Conservation (phyloP, 30 jellyfish, hydroid and myxozoan genomes). For the Aurelia aurita region DNA sequence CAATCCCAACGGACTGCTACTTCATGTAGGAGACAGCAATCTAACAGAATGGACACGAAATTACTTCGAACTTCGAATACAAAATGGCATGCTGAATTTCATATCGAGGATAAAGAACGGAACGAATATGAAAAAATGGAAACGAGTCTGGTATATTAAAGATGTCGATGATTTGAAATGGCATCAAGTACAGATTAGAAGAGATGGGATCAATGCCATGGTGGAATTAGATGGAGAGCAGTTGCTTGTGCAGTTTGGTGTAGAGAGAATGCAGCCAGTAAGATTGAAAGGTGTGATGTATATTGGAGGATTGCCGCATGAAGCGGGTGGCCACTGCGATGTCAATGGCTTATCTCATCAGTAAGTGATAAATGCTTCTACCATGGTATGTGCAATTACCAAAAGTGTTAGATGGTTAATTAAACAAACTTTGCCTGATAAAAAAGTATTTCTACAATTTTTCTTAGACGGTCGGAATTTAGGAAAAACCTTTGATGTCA, state of each 20-base stretch:
- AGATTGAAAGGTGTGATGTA: constrained; percentile 47
- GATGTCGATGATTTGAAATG: constrained; percentile 67
- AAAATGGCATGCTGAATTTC: constrained; percentile 56
- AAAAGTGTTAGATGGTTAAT: too few relatives aligned
- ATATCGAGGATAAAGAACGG: constrained; percentile 62
- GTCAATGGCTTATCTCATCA: neutral
- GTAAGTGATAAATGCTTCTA: constrained; percentile 43
- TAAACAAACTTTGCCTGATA: too few relatives aligned
- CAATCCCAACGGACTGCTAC: constrained; percentile 65
- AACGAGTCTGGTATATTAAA: constrained; percentile 53
- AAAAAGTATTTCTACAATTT: too few relatives aligned
- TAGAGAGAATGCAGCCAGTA: constrained; percentile 16
- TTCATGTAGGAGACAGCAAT: constrained; percentile 76
- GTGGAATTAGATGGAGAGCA: constrained; percentile 40
- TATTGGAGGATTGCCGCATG: constrained; percentile 42
- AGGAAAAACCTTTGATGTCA: too few relatives aligned
- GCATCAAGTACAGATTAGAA: constrained; percentile 44
- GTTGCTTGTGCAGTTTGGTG: constrained; percentile 47
- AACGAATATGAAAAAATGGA: constrained; percentile 40
- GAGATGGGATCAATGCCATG: constrained; percentile 25
- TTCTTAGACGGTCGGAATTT: too few relatives aligned
- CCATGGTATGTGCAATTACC: too few relatives aligned
- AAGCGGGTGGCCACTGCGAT: neutral
- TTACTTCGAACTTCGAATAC: constrained; percentile 41
- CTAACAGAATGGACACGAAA: constrained; percentile 59